Conservation (phyloP, 2,888 invertebrate genomes). For the Sipha maydis region DNA sequence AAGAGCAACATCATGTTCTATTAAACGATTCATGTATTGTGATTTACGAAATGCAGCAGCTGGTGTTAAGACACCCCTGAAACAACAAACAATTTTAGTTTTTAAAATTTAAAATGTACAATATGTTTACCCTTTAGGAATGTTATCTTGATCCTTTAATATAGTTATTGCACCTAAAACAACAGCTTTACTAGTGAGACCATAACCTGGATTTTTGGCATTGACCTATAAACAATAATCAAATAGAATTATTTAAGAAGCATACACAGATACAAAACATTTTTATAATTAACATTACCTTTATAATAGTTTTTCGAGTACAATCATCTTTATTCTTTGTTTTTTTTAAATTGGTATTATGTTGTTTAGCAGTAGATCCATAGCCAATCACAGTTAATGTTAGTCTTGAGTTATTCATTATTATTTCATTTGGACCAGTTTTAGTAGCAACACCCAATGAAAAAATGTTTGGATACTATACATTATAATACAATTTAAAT, state of each 20-base stretch:
- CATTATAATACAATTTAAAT: not conserved
- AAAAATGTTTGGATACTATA: constrained; percentile 76
- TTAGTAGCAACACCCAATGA: constrained; percentile 77
- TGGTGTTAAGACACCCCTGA: constrained; percentile 88
- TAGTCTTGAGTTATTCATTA: constrained; percentile 74
- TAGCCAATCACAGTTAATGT: constrained; percentile 77
- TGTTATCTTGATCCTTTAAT: constrained; percentile 78
- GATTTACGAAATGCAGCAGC: constrained; percentile 88
- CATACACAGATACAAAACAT: not conserved
- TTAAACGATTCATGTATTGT: constrained; percentile 78
- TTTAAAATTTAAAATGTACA: constrained; percentile 15
- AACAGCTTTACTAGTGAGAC: constrained; percentile 79
- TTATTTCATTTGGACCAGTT: constrained; percentile 74
- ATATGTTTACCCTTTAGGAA: constrained; percentile 77
- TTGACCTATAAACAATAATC: constrained; percentile 69
- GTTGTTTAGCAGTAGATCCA: constrained; percentile 78
- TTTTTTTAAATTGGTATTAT: constrained; percentile 69
- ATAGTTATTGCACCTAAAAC: constrained; percentile 80
- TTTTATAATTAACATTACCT: constrained; percentile 69
- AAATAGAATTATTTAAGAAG: not conserved
- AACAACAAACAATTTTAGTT: constrained; percentile 66
- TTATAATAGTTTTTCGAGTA: constrained; percentile 74
- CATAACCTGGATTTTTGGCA: constrained; percentile 83
- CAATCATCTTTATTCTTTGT: constrained; percentile 71
- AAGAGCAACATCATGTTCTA: constrained; percentile 29